Base-by-base conservation (phyloP, 2,113 vertebrate genomes). In the Pseudorectes ferrugineus region DNA sequence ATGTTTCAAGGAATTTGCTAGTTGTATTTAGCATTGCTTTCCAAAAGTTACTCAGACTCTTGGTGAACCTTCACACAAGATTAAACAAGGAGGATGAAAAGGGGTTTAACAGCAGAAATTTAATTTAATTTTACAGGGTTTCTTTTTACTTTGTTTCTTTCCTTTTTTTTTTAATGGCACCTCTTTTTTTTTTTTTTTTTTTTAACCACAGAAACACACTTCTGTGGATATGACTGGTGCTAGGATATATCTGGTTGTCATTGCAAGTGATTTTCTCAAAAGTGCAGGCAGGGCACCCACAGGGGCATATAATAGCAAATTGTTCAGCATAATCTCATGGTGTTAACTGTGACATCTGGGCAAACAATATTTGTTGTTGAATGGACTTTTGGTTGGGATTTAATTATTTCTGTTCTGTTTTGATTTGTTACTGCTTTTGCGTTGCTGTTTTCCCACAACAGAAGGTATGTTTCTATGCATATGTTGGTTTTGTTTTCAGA, bases 1-100 rank as follows among this genome's bases (percentile, higher is more conserved):
- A 88, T 74, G 58, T 94, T 95, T 95, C 52, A 70, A 96, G 92
- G 88, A 91, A 84, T 88, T 92, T 93, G 36, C 81, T 68, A 89
- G 81, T 84, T 94, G 72, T 79, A 70, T 92, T 94, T 92, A 96
- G 17, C 92, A 75, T 74, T 93, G 61, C 71, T 95, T 94, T 93
- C 81, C 91, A 89, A 67, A 96, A 95, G 63, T 92, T 95, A n/a
- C 65, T 81, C 59, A 52, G 63, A 86, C 40, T 78, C 61, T 76
- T 51, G 75, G 75, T 79, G 86, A 94, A 73, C 58, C 24, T 12
- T 77, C 65, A 88, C 73, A 84, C 61, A 84, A 73, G 76, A 88
- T 91, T 91, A 73, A 92, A 66, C 29, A 91, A 78, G 29, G 26
- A 92, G 18, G 86, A 84, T 89, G 40, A 92, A 86, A 93, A 87